Conservation (phyloP, 1,140 invertebrate species). For the Camponotus vicinus region DNA sequence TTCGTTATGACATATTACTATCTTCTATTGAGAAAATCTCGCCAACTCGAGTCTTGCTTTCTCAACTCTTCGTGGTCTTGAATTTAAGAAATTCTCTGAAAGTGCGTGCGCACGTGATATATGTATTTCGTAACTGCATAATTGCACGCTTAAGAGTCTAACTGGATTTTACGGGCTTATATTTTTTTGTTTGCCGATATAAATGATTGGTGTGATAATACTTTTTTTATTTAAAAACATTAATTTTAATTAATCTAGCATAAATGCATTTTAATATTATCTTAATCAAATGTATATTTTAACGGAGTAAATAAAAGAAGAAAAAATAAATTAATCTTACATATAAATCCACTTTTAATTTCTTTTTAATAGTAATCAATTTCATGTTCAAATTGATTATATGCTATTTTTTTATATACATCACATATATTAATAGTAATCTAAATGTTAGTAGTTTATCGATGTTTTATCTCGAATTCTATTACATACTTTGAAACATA, state of each 20-base stretch:
- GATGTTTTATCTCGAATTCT: not conserved
- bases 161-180: not conserved
- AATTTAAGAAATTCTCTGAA: not conserved
- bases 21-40: not conserved
- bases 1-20: not conserved
- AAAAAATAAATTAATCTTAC: too few species aligned
- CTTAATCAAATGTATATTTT: not conserved
- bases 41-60: not conserved
- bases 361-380: not conserved
- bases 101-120: not conserved
- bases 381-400: not conserved
- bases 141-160: not conserved
- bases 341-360: too few species aligned
- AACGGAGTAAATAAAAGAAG: too few species aligned
- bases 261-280: slow-evolving; percentile 17
- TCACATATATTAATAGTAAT: slow-evolving; percentile 5
- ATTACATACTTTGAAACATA: not conserved
- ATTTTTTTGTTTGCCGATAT: not conserved
- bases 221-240: not conserved
- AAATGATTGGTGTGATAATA: not conserved
- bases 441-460: slow-evolving; percentile 6
- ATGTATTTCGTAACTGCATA: not conserved
- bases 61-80: not conserved
- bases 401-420: not conserved
- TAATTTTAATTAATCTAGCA: not conserved